Percentiles rank a stretch among this genome's conserved stretches.
These are phyloP conservation scores for Caracal caracal DNA, from an alignment of 2,113 vertebrate genomes.

Conservation along the genomic window DNA sequence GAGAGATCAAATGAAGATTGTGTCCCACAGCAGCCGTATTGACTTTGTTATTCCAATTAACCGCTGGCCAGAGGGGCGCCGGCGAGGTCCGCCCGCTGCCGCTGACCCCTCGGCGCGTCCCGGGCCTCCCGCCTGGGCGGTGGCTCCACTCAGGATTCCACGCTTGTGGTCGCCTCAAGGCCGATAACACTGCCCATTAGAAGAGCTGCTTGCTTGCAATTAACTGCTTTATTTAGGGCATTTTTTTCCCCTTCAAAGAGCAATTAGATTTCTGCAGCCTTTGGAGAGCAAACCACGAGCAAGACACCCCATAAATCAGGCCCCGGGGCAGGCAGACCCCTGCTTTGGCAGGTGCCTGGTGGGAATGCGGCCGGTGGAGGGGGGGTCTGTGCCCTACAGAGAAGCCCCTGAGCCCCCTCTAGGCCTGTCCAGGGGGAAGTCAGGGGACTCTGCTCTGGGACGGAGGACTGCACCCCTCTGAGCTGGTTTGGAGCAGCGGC, in stretches of 20 bases:
- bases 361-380: fast-evolving
- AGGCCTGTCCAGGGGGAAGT: fast-evolving
- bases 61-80: slow-evolving; percentile 81
- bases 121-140: not conserved
- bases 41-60: slow-evolving; percentile 89
- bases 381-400: not conserved
- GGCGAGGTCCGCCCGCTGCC: slow-evolving; percentile 81
- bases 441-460: fast-evolving
- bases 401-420: not conserved
- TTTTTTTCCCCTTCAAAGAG: slow-evolving; percentile 69
- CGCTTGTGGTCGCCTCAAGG: not conserved
- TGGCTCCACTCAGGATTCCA: slow-evolving; percentile 49
- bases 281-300: slow-evolving; percentile 80
- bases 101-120: slow-evolving; percentile 83
- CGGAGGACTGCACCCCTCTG: too few species aligned
- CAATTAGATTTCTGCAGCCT: slow-evolving; percentile 80
- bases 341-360: not conserved
- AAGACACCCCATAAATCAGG: slow-evolving; percentile 79
- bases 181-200: slow-evolving; percentile 51
- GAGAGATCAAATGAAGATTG: slow-evolving; percentile 88
- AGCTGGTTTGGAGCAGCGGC: fast-evolving
- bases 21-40: slow-evolving; percentile 83
- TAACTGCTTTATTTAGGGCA: slow-evolving; percentile 49
- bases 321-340: not conserved
- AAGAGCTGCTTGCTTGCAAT: slow-evolving; percentile 53